phyloP scores from a whole-genome alignment of 1,140 invertebrate species.

The Calliopsis andreniformis region DNA sequence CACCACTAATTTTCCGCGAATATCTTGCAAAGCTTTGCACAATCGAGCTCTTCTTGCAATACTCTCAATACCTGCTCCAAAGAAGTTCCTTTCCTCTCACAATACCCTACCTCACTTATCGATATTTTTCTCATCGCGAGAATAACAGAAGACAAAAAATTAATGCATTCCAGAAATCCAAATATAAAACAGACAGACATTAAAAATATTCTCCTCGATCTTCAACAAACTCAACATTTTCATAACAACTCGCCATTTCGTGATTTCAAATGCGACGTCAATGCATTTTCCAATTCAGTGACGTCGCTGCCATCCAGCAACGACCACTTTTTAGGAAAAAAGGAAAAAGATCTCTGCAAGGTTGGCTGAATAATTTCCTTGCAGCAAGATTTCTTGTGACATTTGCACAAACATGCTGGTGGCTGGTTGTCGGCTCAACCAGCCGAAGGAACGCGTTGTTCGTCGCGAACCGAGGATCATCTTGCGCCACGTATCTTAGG shows the following conservation, averaged over 20 bases:
- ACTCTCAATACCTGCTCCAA: neutral
- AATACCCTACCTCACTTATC: too few species aligned
- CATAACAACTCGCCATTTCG: too few species aligned
- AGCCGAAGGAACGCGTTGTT: slow-evolving; percentile 41
- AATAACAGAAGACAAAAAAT: neutral
- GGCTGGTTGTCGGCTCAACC: neutral
- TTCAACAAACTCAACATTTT: too few species aligned
- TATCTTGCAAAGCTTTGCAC: slow-evolving; percentile 2
- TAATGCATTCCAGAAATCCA: neutral
- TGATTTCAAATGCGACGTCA: too few species aligned
- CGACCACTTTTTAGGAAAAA: slow-evolving; percentile 1
- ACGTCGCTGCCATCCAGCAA: neutral
- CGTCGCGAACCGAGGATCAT: slow-evolving; percentile 23
- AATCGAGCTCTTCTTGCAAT: neutral
- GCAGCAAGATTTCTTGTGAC: slow-evolving; percentile 37
- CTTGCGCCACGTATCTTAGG: slow-evolving; percentile 41
- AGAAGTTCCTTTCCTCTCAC: too few species aligned
- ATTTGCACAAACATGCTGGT: slow-evolving; percentile 46
- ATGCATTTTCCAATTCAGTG: neutral
- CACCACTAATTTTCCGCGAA: slow-evolving; percentile 40
- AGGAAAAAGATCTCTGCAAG: neutral
- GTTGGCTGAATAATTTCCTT: slow-evolving; percentile 21
- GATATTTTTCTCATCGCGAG: neutral
- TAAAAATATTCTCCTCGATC: too few species aligned
- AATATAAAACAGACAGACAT: neutral